A percentile compares a stretch with the other conserved stretches of the same genome.
Conservation (phyloP, 2,113 vertebrate genomes). For the Halichoeres trimaculatus region DNA sequence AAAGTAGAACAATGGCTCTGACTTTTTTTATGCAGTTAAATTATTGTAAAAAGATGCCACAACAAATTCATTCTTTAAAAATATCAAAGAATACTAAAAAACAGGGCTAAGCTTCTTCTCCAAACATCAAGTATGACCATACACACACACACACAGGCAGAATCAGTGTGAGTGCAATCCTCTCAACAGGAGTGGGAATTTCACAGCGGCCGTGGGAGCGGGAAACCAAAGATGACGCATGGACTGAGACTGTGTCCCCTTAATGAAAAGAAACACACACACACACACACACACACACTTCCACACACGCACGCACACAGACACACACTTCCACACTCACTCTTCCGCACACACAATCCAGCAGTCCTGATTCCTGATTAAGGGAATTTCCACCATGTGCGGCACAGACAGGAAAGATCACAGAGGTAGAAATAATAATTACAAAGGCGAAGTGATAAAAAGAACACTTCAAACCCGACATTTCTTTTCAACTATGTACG, state of each 20-base stretch:
- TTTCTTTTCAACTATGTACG: slow-evolving; percentile 51
- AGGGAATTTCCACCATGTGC: slow-evolving; percentile 78
- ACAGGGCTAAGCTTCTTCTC: slow-evolving; percentile 3
- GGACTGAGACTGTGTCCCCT: slow-evolving; percentile 62
- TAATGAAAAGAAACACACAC: slow-evolving; percentile 56
- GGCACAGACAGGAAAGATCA: slow-evolving; percentile 70
- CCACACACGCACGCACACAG: slow-evolving; percentile 3
- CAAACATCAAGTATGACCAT: not conserved
- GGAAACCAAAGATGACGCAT: slow-evolving; percentile 71
- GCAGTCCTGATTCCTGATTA: slow-evolving; percentile 57
- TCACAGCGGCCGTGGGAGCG: slow-evolving; percentile 75
- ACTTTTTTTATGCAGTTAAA: not conserved
- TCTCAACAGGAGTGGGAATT: slow-evolving; percentile 78
- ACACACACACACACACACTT: slow-evolving; percentile 15
- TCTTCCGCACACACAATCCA: slow-evolving; percentile 50
- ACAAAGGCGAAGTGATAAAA: slow-evolving; percentile 70
- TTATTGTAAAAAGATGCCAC: not conserved
- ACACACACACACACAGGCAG: slow-evolving; percentile 20
- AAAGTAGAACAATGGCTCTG: not conserved
- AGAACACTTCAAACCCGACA: slow-evolving; percentile 65
- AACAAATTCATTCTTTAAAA: not conserved
- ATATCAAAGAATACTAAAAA: not conserved
- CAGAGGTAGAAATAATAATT: slow-evolving; percentile 71
- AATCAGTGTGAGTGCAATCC: slow-evolving; percentile 68
- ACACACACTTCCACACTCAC: too few relatives aligned